Conservation (phyloP, 2,113 vertebrate genomes). For the Xiphorhynchus elegans region DNA sequence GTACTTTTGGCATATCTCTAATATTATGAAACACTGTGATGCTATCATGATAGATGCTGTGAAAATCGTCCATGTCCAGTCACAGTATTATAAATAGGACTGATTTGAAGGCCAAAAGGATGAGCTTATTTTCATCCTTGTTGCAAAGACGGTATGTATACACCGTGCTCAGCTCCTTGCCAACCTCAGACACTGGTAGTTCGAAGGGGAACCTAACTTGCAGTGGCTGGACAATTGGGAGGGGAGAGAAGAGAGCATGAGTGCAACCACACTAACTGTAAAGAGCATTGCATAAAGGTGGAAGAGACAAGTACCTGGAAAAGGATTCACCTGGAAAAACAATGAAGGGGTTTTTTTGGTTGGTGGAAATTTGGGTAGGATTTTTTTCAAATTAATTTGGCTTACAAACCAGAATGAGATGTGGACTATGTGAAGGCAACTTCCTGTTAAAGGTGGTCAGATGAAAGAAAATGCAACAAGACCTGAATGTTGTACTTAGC, state of each 20-base stretch:
- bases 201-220: background rate
- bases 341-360: background rate
- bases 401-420: background rate
- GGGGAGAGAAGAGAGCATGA: background rate
- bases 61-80: background rate
- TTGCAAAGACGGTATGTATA: background rate
- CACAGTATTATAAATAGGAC: background rate
- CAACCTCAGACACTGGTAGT: background rate
- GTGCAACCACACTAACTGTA: fast-evolving
- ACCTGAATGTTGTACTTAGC: background rate
- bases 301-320: background rate
- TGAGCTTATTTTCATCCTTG: background rate
- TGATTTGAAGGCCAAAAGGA: background rate
- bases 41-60: background rate
- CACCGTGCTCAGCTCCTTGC: background rate
- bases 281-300: background rate
- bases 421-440: background rate
- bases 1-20: background rate
- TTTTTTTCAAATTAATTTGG: background rate
- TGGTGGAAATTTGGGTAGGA: background rate
- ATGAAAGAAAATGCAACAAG: background rate
- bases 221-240: fast-evolving
- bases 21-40: background rate
- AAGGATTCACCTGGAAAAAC: background rate
- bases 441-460: background rate